Base-by-base conservation (phyloP, 2,797 vertebrate genomes). In the Myripristis jacobus region DNA sequence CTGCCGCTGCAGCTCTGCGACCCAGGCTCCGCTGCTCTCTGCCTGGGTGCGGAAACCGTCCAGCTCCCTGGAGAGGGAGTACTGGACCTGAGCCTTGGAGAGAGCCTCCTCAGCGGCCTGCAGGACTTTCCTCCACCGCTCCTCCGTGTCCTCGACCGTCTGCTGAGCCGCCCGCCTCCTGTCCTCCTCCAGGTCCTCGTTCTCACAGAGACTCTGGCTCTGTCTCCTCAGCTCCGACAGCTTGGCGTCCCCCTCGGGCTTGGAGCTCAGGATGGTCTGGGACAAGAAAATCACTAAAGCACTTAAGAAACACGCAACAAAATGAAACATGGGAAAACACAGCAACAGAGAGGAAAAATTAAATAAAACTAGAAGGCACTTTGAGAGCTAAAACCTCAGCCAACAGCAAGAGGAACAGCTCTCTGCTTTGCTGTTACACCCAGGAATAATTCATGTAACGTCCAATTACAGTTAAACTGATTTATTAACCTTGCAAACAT, bases 211-310 rank as follows among this genome's bases (percentile, higher is more conserved):
- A 43, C 55, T 83, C 58, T 87, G 83, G 44, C 77, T 86, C 7
- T 46, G 83, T 62, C 72, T 90, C 65, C 64, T 89, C 54, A 94
- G 83, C 31, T 83, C 86, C 11, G 89, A 78, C 73, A 96, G 78
- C 83, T 92, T 95, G 59, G 90, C 80, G 41, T 94, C 92, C 47
- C 94, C 95, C 75, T 94, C 93, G 0, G 89, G 87, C 24, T 80
- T 91, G 55, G 66, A 84, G 79, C 88, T 90, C 81, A 94, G 88
- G 54, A 96, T 90, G 68, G 90, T 91, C 96, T 98, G 75, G 67
- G 54, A 79, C 11, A 65, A 48, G 27, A 44, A 1, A n/a, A n/a
- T 9, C 7, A 36, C 10, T 5, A 29, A 53, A 43, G 25, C n/a
- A 1, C 36, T n/a, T 21, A 52, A 47, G 2, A 50, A 27, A 68